These are phyloP conservation scores for Phylloscopus trochiloides DNA, from an alignment of 2,113 vertebrate genomes.

Conservation along the genomic window DNA sequence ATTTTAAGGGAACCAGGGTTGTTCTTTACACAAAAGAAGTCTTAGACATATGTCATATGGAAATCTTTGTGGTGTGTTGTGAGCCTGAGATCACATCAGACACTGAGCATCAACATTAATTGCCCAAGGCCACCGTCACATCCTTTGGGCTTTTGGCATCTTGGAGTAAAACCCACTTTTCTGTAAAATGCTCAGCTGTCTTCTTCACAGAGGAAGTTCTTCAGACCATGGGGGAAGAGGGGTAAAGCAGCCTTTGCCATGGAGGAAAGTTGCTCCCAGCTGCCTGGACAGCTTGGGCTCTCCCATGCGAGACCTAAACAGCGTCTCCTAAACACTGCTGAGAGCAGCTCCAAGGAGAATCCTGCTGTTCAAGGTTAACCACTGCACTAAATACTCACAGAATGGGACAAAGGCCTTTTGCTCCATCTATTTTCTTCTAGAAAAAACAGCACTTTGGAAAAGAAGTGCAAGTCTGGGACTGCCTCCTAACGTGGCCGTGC, in stretches of 20 bases:
- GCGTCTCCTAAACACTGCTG: not conserved
- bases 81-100: not conserved
- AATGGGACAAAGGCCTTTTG: not conserved
- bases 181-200: not conserved
- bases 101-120: not conserved
- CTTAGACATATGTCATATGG: not conserved
- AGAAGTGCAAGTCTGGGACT: not conserved
- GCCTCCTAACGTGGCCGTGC: not conserved
- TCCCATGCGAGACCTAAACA: not conserved
- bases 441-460: not conserved
- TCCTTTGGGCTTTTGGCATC: not conserved
- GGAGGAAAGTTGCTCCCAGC: not conserved
- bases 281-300: not conserved
- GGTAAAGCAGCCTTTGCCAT: not conserved
- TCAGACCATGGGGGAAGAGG: not conserved
- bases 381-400: not conserved
- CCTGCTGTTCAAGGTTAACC: not conserved
- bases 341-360: not conserved
- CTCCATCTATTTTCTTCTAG: not conserved
- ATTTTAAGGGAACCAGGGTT: not conserved
- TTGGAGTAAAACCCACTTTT: not conserved
- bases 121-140: not conserved
- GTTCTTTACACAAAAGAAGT: not conserved
- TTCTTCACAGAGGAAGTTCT: not conserved
- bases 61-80: not conserved